A percentile compares a stretch with the other conserved stretches of the same genome.
Conservation (phyloP, 2,113 vertebrate species). For the Phylloscopus whistleri region DNA sequence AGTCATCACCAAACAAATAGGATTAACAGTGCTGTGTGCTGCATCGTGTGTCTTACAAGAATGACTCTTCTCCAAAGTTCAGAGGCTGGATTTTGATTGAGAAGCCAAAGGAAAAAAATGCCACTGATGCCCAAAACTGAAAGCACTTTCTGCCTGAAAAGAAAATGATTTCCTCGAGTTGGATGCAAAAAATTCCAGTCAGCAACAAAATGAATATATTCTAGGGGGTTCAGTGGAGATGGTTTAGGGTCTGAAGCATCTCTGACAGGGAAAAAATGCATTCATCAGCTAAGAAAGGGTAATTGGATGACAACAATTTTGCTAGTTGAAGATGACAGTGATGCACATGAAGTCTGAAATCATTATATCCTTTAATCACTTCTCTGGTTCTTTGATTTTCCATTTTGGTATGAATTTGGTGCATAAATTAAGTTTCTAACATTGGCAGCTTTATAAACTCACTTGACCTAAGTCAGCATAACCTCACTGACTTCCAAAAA, state of each 20-base stretch:
- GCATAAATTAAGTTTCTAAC: not conserved
- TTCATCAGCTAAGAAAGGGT: not conserved
- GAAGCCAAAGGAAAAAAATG: not conserved
- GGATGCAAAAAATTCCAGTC: not conserved
- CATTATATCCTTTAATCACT: not conserved
- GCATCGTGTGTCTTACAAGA: accelerated
- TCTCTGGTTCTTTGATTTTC: not conserved
- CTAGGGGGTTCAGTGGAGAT: not conserved
- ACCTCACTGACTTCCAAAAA: not conserved
- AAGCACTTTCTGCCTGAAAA: not conserved
- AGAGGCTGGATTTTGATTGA: not conserved
- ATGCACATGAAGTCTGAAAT: not conserved
- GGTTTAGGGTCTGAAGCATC: not conserved
- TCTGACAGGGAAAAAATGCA: not conserved
- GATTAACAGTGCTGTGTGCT: not conserved
- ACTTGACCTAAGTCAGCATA: not conserved
- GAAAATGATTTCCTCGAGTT: not conserved
- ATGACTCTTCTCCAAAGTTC: not conserved
- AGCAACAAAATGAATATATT: not conserved
- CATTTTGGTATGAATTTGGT: not conserved
- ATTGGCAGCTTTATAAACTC: not conserved
- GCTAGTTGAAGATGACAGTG: not conserved
- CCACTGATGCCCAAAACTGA: not conserved
- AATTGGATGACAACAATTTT: not conserved
- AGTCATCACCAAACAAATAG: not conserved